Evolutionary conservation across 2,797 vertebrate genomes (phyloP), one percentile per base, ranked within the genome.

Genomic region (Avahi laniger): DNA sequence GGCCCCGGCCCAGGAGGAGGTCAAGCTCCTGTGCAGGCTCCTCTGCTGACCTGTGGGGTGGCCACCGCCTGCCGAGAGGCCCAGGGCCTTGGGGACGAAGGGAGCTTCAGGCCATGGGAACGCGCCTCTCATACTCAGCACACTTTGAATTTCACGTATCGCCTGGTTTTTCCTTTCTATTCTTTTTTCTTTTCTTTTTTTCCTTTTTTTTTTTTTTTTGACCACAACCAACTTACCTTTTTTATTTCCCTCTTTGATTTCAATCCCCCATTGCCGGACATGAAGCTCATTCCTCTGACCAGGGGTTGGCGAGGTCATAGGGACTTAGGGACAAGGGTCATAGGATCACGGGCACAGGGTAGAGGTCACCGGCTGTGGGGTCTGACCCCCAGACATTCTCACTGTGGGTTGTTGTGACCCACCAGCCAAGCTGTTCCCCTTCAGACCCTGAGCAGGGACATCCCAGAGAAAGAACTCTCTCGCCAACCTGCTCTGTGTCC

Each of bases 141-240:
- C 22, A 90, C 61, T 97, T 20, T 4, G 61, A 97, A 94, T 86
- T 85, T 87, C 88, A 79, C 92, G 75, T 92, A 67, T 69, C 86
- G 91, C 98, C 97, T 97, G 84, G 52, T 3, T 84, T 92, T 38
- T 83, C 38, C 41, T 30, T 89, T 43, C 33, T 97, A 96, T 89
- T 88, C 48, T 89, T 97, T 82, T 80, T 8, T 35, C 38, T 0
- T 69, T 52, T 52, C 50, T 78, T 80, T 7, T 38, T 80, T 91
- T 97, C 46, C 46, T 0, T 69, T 46, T 72, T 63, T 69, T 93
- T 97, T 96, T 85, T 28, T 78, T 75, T 89, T 92, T 98, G 94
- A 96, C 89, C 97, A 92, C 97, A 92, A 94, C 93, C 89, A 96
- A 95, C 95, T 96, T 97, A 86, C 91, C 89, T 97, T 96, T 94